Base-by-base conservation (phyloP, 2,113 vertebrate species). In the Taurulus bubalis region DNA sequence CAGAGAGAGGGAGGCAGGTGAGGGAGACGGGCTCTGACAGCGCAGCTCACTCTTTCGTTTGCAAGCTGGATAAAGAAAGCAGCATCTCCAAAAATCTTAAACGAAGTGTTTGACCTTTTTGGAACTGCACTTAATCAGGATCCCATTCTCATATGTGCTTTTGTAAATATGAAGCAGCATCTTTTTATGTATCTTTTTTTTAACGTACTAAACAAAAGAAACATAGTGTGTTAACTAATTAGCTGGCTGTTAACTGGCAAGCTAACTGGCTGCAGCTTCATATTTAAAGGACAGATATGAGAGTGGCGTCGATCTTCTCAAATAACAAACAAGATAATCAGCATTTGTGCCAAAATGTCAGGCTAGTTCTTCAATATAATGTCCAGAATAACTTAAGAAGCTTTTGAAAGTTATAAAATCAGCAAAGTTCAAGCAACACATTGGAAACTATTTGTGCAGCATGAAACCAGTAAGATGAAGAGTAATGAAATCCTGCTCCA, bases 1-100 rank as follows among this genome's bases (percentile, higher is more conserved):
- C 98, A 0, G 45, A 79, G 0, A 91, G 92, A 0, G 98, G 98
- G 8, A 98, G 96, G 85, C 92, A 98, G 97, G 98, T 98, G 88
- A 58, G 40, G 12, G 40, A 42, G 40, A 42, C 34, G 40, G 10
- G 38, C 8, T 60, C 32, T 6, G 3, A 30, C n/a, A 18, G 14
- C 20, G 8, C 12, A 6, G 8, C 28, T 47, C 16, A 34, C n/a
- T 45, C 10, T n/a, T n/a, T n/a, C n/a, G n/a, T 12, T 40, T 60
- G 1, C 40, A 7, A 22, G 42, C 47, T 5, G 22, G 8, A 12
- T 2, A 60, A 42, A 62, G 24, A 22, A 2, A 9, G 16, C 16
- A 28, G 11, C 40, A 9, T 38, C 2, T 75, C 2, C 1, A 11
- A 3, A 64, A 26, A 5, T 26, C 36, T 26, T 18, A 38, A 26